Evolutionary conservation across 2,797 vertebrate genomes (phyloP), one percentile per base, ranked within the genome.

Genomic region (Pampus argenteus): DNA sequence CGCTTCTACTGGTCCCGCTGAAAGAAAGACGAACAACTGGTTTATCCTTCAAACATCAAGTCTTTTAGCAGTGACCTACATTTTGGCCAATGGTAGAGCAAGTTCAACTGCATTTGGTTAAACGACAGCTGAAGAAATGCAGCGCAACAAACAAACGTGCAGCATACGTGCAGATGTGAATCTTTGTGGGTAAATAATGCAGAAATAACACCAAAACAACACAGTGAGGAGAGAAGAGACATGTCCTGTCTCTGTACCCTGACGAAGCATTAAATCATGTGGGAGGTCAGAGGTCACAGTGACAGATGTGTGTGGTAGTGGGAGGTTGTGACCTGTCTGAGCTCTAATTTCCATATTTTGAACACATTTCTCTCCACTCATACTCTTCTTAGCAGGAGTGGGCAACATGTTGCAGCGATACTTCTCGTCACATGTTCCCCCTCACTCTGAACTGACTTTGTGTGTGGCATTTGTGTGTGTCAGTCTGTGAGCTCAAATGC

Each of bases 261-360:
- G 13, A 45, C 26, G 23, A 20, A 52, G 10, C 25, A 7, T 45
- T 22, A 13, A 52, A 63, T 42, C 73, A 31, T 18, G 45, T 11
- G 25, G 3, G 65, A 67, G 78, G 77, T 84, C 74, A 76, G 28
- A 79, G 88, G n/a, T 86, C 82, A 84, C 48, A 31, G 44, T 59
- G 62, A 55, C 81, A 77, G 65, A 49, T 81, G 84, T 70, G 69
- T 49, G 15, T 60, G 54, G 50, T 34, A 11, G 49, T 38, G 18
- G 17, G 68, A 73, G 66, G 77, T 71, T 48, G 49, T 54, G 73
- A 84, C 78, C 80, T 68, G 71, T 81, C n/a, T 1, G 52, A 54
- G 23, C 47, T 70, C n/a, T 45, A 14, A 23, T 76, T 80, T 70
- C 29, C 66, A 56, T 58, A 52, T 70, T 79, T 51, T 51, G 7